These are phyloP conservation scores for Phoxinus dragarum DNA, from an alignment of 2,797 vertebrate genomes.

Conservation along the genomic window DNA sequence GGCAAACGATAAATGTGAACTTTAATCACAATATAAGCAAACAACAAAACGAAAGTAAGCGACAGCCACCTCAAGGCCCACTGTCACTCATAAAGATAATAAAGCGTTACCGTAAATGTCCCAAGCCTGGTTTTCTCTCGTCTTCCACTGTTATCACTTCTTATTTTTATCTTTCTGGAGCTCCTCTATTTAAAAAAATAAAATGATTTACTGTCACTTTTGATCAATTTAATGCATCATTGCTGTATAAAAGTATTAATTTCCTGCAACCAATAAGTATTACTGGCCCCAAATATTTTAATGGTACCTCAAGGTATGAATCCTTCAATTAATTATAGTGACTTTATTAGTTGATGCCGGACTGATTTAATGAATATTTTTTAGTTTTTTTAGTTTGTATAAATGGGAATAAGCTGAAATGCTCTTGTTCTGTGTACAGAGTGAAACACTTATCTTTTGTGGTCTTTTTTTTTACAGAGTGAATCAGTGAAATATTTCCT, in stretches of 20 bases:
- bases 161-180: not conserved
- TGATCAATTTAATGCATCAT: not conserved
- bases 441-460: slow-evolving; percentile 39
- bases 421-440: not conserved
- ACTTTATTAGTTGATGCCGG: not conserved
- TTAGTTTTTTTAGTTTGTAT: not conserved
- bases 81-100: no score
- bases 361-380: not conserved
- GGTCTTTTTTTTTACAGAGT: slow-evolving; percentile 80
- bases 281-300: not conserved
- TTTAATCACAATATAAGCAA: not conserved
- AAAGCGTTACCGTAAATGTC: no score
- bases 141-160: not conserved
- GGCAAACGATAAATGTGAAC: not conserved
- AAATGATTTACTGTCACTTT: not conserved
- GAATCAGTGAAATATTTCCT: slow-evolving; percentile 98
- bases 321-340: not conserved
- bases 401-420: slow-evolving; percentile 51
- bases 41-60: not conserved
- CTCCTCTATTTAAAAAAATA: not conserved
- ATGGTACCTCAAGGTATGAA: not conserved
- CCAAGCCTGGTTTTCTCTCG: no score
- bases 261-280: not conserved
- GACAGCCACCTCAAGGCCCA: no score
- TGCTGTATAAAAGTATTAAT: not conserved